Percentiles rank a stretch among this genome's conserved stretches.
These are phyloP conservation scores for Deroplatys truncata DNA, from an alignment of 2,888 invertebrate species.

Conservation along the genomic window DNA sequence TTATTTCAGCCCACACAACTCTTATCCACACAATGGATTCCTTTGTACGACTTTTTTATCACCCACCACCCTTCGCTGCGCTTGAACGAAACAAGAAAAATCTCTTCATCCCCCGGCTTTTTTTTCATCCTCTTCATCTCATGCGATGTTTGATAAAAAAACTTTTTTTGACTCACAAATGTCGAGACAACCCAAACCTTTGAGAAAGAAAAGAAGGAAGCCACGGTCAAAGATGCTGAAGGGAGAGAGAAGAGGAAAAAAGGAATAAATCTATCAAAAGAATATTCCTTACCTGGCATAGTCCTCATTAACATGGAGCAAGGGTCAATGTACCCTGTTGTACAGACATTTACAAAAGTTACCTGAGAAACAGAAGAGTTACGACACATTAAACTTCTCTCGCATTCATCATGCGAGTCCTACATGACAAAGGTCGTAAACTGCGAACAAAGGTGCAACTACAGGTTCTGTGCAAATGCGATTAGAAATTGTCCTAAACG, in stretches of 20 bases:
- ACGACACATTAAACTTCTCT: neutral
- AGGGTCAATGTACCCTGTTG: slow-evolving; percentile 4
- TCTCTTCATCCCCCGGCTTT: slow-evolving; percentile 1
- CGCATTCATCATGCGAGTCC: neutral
- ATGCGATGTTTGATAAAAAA: neutral
- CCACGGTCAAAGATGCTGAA: neutral
- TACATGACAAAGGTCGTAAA: too few species aligned
- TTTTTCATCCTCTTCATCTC: neutral
- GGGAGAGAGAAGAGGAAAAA: neutral
- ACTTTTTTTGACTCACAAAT: neutral
- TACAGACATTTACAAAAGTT: slow-evolving; percentile 1
- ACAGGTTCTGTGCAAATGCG: too few species aligned
- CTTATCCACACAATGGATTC: neutral
- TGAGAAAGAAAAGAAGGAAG: neutral
- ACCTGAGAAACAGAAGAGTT: neutral
- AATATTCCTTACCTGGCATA: slow-evolving; percentile 10
- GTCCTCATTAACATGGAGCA: slow-evolving; percentile 5
- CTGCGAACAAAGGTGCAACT: too few species aligned
- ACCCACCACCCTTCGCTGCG: neutral
- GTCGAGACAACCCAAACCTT: slow-evolving; percentile 1
- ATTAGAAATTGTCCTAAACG: too few species aligned
- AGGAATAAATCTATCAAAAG: slow-evolving; percentile 15
- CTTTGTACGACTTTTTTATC: neutral
- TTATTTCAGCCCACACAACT: neutral
- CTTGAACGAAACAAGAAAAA: neutral